These are phyloP conservation scores for Silurus meridionalis DNA, from an alignment of 2,113 vertebrate genomes.

Conservation along the genomic window DNA sequence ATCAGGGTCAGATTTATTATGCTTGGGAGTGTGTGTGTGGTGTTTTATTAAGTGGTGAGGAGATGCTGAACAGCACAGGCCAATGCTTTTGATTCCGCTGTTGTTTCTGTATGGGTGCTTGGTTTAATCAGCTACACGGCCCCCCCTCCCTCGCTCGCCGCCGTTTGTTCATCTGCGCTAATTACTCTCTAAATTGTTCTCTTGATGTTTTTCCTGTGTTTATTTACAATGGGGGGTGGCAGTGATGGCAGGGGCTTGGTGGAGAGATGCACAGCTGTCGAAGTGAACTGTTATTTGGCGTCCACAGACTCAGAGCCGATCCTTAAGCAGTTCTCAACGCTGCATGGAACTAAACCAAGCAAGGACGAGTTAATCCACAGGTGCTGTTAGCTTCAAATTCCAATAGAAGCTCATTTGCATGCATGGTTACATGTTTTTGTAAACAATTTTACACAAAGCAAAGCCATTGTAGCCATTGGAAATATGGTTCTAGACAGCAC, in stretches of 20 bases:
- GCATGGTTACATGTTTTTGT: background rate
- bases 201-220: conserved; percentile 73
- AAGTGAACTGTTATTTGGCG: conserved; percentile 27
- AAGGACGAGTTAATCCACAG: conserved; percentile 21
- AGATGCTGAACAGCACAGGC: conserved; percentile 69
- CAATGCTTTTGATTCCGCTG: conserved; percentile 70
- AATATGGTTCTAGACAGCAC: background rate
- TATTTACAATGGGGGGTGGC: conserved; percentile 65
- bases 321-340: background rate
- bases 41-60: conserved; percentile 71
- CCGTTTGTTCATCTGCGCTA: conserved; percentile 73
- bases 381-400: conserved; percentile 23
- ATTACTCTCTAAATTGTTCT: conserved; percentile 79
- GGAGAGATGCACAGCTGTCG: conserved; percentile 66
- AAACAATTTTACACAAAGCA: too few species aligned
- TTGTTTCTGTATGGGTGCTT: conserved; percentile 74
- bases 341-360: conserved; percentile 27
- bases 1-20: conserved; percentile 48
- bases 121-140: conserved; percentile 76
- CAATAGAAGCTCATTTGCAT: background rate
- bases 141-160: conserved; percentile 67
- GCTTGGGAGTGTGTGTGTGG: conserved; percentile 50
- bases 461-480: background rate
- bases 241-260: conserved; percentile 71
- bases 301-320: conserved; percentile 5